These are phyloP conservation scores for Alviniconcha strummeri DNA, from an alignment of 2,888 invertebrate genomes.

Conservation along the genomic window DNA sequence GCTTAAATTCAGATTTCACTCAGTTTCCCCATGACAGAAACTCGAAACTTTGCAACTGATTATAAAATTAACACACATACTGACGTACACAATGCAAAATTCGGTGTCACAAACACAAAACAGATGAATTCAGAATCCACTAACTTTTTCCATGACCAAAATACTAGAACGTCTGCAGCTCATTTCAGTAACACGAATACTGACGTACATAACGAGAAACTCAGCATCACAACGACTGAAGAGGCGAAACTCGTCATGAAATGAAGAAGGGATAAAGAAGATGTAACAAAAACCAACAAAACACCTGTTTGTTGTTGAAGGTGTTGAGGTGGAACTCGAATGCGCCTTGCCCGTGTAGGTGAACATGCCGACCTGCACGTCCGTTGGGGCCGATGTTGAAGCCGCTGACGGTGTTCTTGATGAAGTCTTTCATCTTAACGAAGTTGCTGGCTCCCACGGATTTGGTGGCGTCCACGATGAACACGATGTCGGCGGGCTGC, in stretches of 20 bases:
- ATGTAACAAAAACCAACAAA: too few relatives aligned
- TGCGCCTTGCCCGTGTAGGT: slow-evolving; percentile 38
- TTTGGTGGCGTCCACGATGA: slow-evolving; percentile 45
- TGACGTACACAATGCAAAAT: not conserved
- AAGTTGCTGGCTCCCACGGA: slow-evolving; percentile 41
- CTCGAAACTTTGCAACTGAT: not conserved
- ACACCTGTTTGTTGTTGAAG: slow-evolving; percentile 29
- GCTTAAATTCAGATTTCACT: not conserved
- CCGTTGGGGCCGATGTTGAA: slow-evolving; percentile 41
- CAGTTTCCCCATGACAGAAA: too few relatives aligned
- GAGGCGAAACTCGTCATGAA: too few relatives aligned
- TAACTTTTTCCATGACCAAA: not conserved
- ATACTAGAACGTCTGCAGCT: too few relatives aligned
- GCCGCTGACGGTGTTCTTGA: slow-evolving; percentile 37
- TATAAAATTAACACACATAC: not conserved
- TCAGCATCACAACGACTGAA: too few relatives aligned
- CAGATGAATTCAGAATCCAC: not conserved
- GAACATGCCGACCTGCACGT: slow-evolving; percentile 41
- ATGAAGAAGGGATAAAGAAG: too few relatives aligned
- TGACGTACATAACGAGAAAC: too few relatives aligned
- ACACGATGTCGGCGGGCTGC: slow-evolving; percentile 47
- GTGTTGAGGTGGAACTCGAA: slow-evolving; percentile 42
- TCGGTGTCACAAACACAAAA: not conserved
- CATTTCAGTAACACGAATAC: too few relatives aligned
- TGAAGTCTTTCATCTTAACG: slow-evolving; percentile 37